Base-by-base conservation (phyloP, 1,140 invertebrate species). In the Adoxophyes honmai region DNA sequence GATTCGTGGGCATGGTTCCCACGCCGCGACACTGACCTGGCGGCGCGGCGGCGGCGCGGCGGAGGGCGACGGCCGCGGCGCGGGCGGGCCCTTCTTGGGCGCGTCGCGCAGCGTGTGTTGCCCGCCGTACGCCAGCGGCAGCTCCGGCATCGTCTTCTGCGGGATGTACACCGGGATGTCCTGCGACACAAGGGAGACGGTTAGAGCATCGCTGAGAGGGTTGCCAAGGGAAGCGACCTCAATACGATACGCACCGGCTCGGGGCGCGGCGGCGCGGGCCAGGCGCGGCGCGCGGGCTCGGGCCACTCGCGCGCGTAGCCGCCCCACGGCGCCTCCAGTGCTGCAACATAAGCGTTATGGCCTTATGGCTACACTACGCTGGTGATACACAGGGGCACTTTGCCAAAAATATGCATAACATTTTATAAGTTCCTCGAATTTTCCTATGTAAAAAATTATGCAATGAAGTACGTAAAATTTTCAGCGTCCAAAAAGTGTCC, bases 121-220 rank as follows among this genome's bases (percentile, higher is more conserved):
- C 63, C 70, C 71, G 21, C 70, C 67, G 69, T 82, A 86, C 52
- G 68, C 55, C 37, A 75, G 62, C 42, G 81, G 70, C 34, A 80
- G 57, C 66, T 87, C 81, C 0, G 83, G 81, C 83, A 83, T 83
- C 35, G 83, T 78, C 60, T 81, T 79, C 16, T 74, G 52, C 4
- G 73, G 68, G 57, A 74, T 52, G 60, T 81, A 81, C 16, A 77
- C 58, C n/a, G 72, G 60, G 55, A 78, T 56, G 44, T 78, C 81
- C 78, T 75, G 64, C 4, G 59, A 59, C 18, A 4, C 28, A 18
- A n/a, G n/a, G 0, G 11, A 15, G 9, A 0, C 6, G 13, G 28
- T 28, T 2, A 2, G 21, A 6, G 21, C 21, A 6, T 2, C n/a
- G n/a, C n/a, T n/a, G n/a, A n/a, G n/a, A n/a, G n/a, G n/a, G n/a